These are phyloP conservation scores for Corydoras sp. DNA, from an alignment of 2,113 vertebrate genomes.

Conservation along the genomic window DNA sequence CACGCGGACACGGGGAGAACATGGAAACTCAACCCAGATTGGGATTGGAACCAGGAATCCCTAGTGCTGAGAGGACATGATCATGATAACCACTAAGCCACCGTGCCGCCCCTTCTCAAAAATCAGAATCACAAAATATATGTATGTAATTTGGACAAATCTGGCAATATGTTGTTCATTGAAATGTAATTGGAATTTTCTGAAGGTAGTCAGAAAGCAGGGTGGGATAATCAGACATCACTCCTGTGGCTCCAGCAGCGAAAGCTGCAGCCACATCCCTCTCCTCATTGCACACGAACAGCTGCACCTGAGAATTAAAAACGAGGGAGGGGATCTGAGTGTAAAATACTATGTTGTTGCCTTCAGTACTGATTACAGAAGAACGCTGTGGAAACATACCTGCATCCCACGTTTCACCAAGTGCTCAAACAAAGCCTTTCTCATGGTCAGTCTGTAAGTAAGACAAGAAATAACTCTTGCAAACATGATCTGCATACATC, in stretches of 20 bases:
- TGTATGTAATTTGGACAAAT: too few relatives aligned
- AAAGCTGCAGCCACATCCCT: slow-evolving; percentile 74
- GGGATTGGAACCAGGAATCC: too few relatives aligned
- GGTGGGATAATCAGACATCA: slow-evolving; percentile 79
- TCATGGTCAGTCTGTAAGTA: slow-evolving; percentile 72
- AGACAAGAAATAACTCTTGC: neutral
- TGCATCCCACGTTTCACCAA: slow-evolving; percentile 75
- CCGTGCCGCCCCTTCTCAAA: too few relatives aligned
- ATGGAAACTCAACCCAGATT: too few relatives aligned
- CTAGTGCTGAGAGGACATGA: too few relatives aligned
- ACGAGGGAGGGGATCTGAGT: neutral
- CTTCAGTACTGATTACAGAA: slow-evolving; percentile 6
- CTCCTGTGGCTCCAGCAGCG: slow-evolving; percentile 68
- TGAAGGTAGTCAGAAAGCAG: slow-evolving; percentile 66
- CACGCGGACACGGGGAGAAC: too few relatives aligned
- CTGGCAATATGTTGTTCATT: neutral
- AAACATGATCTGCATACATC: neutral
- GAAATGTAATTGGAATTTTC: slow-evolving; percentile 34
- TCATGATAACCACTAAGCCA: too few relatives aligned
- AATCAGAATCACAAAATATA: too few relatives aligned
- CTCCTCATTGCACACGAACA: slow-evolving; percentile 82
- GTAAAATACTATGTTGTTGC: neutral
- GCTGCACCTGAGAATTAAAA: slow-evolving; percentile 64
- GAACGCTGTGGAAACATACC: slow-evolving; percentile 54
- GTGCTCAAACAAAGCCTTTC: slow-evolving; percentile 74